Conservation (phyloP, 37 sponge, comb jelly and placozoan species). For the Geodia barretti region DNA sequence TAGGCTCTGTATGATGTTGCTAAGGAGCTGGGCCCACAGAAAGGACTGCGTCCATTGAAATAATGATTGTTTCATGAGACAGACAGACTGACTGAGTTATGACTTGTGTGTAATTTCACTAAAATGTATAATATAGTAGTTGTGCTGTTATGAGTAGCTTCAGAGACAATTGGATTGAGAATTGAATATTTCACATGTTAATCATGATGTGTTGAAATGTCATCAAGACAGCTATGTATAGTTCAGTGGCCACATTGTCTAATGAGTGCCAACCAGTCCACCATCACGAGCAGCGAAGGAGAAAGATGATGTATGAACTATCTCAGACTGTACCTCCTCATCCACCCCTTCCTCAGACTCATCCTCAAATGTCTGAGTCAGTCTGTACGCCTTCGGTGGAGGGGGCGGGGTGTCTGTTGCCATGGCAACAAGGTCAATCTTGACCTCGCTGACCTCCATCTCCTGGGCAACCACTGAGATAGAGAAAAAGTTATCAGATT, state of each 20-base stretch:
- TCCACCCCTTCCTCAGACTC: constrained; percentile 6
- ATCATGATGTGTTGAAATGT: too few relatives aligned
- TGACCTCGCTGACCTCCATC: too few relatives aligned
- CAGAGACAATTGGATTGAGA: too few relatives aligned
- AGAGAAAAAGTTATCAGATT: too few relatives aligned
- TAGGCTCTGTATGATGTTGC: constrained; percentile 60
- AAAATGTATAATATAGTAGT: too few relatives aligned
- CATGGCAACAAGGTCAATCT: not conserved
- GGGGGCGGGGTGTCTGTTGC: not conserved
- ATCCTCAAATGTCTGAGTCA: not conserved
- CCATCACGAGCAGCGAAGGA: not conserved
- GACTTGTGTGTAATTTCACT: too few relatives aligned
- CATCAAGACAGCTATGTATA: constrained; percentile 99
- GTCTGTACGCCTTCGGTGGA: not conserved
- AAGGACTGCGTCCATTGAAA: not conserved
- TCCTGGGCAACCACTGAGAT: too few relatives aligned
- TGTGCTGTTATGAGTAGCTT: too few relatives aligned
- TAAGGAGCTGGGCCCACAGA: constrained; percentile 17
- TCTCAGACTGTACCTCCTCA: not conserved
- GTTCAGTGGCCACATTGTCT: too few relatives aligned
- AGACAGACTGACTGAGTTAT: too few relatives aligned
- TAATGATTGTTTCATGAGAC: too few relatives aligned
- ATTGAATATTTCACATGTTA: too few relatives aligned
- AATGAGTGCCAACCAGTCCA: not conserved
- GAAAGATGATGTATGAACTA: not conserved